Base-by-base conservation (phyloP, 1,140 invertebrate genomes). In the Anadara kagoshimensis region DNA sequence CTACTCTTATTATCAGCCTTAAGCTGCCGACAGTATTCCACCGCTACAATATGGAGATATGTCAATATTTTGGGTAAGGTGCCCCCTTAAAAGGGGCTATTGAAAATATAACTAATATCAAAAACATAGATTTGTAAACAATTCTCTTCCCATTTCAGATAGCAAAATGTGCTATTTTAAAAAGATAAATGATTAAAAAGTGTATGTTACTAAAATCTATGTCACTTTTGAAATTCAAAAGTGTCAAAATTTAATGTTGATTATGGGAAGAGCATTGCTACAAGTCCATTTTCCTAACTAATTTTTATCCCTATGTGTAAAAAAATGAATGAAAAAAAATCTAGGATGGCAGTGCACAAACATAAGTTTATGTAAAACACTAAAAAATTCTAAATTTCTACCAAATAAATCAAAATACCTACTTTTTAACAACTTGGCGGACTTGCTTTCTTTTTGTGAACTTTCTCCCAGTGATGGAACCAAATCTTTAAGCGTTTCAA, bases 341-440 rank as follows among this genome's bases (percentile, higher is more conserved):
- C 51, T 20, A 20, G 29, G 29, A 36, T 36, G 29, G 29, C 29
- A 36, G 29, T 36, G 29, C 29, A 36, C 29, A 36, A 36, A 36
- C 29, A 36, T 36, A 36, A 36, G 7, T 36, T 36, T 36, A 36
- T 36, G 29, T 36, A 36, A 36, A 36, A 36, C 7, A 36, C 29
- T 7, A 36, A 36, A 36, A 36, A 36, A 36, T 36, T 36, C 29
- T 36, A 36, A 36, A 36, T 36, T 3, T 36, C 29, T 36, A 36
- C 29, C 29, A 36, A 7, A 36, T 36, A 36, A 36, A 36, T 36
- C 29, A 53, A 45, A 41, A 69, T 72, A 77, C 78, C 72, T 86
- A 75, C 96, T 96, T 90, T 98, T 98, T 84, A 97, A 95, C 49
- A 99, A 89, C 94, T 98, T 96, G 0, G 96, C 95, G 20, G 97